Percentiles rank a stretch among this genome's conserved stretches.
Conservation (phyloP, 2,888 invertebrate genomes). For the Tetragonisca angustula region DNA sequence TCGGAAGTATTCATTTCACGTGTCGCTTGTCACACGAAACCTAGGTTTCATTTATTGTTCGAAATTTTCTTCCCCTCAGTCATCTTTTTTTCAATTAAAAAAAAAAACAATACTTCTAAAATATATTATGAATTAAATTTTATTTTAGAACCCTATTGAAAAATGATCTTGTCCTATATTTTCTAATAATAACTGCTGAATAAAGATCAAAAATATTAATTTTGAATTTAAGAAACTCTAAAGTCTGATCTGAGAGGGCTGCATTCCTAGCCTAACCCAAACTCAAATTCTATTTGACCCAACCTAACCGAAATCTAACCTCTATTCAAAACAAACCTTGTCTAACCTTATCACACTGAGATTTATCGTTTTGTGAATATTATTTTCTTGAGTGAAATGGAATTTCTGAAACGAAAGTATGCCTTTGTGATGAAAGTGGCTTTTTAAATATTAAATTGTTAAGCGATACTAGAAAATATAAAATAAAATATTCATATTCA, state of each 20-base stretch:
- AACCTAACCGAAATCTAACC: not conserved
- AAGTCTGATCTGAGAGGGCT: not conserved
- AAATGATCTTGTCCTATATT: not conserved
- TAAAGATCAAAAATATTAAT: not conserved
- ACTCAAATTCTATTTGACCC: not conserved
- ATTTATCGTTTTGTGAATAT: not conserved
- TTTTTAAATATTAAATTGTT: not conserved
- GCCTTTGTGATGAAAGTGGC: not conserved
- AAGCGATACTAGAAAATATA: not conserved
- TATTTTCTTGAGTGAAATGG: not conserved
- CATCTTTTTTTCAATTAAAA: not conserved
- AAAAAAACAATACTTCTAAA: not conserved
- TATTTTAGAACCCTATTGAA: not conserved
- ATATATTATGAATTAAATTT: not conserved
- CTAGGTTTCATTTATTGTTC: not conserved
- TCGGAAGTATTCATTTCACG: not conserved
- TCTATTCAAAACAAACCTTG: not conserved
- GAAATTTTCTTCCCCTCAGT: too few species aligned
- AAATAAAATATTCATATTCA: too few species aligned
- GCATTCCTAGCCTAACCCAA: not conserved
- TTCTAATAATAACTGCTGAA: not conserved
- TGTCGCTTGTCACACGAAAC: conserved; percentile 3
- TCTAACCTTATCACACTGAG: not conserved
- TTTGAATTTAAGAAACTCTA: not conserved
- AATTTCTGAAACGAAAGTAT: not conserved